Evolutionary conservation across 2,113 vertebrate species (phyloP).

Genomic region (Gallinago jamesoni): DNA sequence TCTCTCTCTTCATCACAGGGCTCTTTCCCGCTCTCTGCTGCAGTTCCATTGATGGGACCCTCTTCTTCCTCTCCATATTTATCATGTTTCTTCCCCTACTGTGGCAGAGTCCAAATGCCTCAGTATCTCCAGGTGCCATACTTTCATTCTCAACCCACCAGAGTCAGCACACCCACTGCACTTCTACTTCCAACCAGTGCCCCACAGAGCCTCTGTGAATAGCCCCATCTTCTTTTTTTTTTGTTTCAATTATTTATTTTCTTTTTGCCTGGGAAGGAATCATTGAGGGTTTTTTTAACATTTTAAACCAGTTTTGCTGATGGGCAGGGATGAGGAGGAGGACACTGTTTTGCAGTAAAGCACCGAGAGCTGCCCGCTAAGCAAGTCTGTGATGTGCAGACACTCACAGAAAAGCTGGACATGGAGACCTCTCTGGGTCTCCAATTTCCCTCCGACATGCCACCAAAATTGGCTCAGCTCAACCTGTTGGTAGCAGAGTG

Average conservation of each 20-base stretch:
- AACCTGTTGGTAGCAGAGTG: not conserved
- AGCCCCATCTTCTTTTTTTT: not conserved
- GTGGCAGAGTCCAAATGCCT: not conserved
- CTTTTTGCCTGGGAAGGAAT: not conserved
- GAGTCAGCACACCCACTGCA: not conserved
- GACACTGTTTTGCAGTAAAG: not conserved
- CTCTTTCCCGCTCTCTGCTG: not conserved
- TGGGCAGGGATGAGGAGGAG: not conserved
- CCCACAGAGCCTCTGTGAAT: not conserved
- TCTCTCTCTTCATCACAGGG: not conserved
- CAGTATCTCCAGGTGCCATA: not conserved
- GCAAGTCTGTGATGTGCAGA: not conserved
- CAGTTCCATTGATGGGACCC: not conserved
- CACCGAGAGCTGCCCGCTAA: rapidly evolving
- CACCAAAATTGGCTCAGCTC: not conserved
- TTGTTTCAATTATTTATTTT: not conserved
- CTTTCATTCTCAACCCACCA: not conserved
- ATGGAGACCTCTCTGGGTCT: not conserved
- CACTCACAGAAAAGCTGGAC: not conserved
- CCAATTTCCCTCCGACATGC: not conserved
- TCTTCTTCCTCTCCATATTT: not conserved
- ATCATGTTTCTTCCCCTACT: not conserved
- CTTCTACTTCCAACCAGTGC: not conserved
- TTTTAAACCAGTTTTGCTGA: not conserved
- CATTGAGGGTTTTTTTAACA: not conserved